Conservation (phyloP, 2,113 vertebrate species). For the Aspiorhynchus laticeps region DNA sequence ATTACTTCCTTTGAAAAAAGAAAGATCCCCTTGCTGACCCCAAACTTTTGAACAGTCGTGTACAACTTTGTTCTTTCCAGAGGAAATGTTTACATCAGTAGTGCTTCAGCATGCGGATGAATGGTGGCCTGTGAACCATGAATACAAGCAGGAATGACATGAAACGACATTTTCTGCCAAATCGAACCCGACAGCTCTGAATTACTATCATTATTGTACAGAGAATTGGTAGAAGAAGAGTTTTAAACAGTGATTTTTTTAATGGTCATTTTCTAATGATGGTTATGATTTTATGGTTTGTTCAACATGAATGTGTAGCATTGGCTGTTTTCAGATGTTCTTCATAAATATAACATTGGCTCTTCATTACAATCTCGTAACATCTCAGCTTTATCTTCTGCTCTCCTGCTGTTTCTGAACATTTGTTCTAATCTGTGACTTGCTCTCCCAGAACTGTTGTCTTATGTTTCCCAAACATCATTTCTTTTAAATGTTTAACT, state of each 20-base stretch:
- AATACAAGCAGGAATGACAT: background rate
- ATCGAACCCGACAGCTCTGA: background rate
- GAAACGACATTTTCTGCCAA: background rate
- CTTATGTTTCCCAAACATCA: background rate
- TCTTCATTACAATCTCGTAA: background rate
- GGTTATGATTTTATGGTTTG: background rate
- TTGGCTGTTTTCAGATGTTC: background rate
- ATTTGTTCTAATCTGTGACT: background rate
- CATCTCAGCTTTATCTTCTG: background rate
- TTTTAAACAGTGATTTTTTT: background rate
- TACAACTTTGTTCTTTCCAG: too few relatives aligned
- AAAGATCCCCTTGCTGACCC: too few relatives aligned
- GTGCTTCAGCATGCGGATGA: background rate
- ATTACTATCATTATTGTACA: background rate
- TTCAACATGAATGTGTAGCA: background rate
- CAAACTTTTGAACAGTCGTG: too few relatives aligned
- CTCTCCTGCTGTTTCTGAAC: background rate
- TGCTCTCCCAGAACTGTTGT: background rate
- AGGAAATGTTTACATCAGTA: background rate
- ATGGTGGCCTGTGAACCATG: background rate
- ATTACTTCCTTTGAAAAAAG: too few relatives aligned
- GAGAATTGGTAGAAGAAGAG: background rate
- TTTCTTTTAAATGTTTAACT: constrained; percentile 20
- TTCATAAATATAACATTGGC: background rate
- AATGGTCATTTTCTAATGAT: background rate